Conservation (phyloP, 1,140 invertebrate genomes). For the Pseudomyrmex pallidus region DNA sequence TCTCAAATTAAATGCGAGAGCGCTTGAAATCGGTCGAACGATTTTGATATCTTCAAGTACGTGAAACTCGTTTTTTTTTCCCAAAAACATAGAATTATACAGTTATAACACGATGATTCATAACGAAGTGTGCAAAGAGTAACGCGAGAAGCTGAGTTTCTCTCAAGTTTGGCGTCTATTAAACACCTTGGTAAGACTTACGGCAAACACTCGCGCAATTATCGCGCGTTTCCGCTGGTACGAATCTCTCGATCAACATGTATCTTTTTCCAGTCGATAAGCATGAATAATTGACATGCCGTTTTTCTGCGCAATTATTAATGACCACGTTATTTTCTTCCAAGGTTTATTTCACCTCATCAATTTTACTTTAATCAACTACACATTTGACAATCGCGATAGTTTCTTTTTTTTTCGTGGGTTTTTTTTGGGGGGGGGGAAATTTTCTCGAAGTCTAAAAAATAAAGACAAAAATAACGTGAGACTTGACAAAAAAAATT, state of each 20-base stretch:
- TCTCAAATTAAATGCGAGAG: background rate
- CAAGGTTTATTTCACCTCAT: background rate
- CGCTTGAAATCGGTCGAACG: background rate
- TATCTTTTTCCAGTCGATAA: slow-evolving; percentile 39
- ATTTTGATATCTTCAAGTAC: background rate
- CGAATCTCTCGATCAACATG: slow-evolving; percentile 29
- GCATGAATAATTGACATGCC: slow-evolving; percentile 37
- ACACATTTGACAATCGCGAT: background rate
- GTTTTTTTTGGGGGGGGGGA: no score
- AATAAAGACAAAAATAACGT: background rate
- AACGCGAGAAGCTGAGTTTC: slow-evolving; percentile 19
- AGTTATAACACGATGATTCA: slow-evolving; percentile 35
- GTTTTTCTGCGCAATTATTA: slow-evolving; percentile 37
- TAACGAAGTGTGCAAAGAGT: background rate
- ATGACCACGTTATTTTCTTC: slow-evolving; percentile 14
- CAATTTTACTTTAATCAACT: slow-evolving; percentile 13
- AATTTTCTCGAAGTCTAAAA: background rate
- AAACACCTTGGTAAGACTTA: slow-evolving; percentile 53
- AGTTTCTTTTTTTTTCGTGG: background rate
- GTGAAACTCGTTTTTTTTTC: background rate
- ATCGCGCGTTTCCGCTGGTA: slow-evolving; percentile 49
- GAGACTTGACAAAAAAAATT: background rate
- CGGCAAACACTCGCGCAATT: slow-evolving; percentile 67
- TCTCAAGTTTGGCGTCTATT: slow-evolving; percentile 52
- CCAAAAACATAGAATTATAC: background rate